phyloP scores from a whole-genome alignment of 2,797 vertebrate genomes.

The Sus cebifrons region DNA sequence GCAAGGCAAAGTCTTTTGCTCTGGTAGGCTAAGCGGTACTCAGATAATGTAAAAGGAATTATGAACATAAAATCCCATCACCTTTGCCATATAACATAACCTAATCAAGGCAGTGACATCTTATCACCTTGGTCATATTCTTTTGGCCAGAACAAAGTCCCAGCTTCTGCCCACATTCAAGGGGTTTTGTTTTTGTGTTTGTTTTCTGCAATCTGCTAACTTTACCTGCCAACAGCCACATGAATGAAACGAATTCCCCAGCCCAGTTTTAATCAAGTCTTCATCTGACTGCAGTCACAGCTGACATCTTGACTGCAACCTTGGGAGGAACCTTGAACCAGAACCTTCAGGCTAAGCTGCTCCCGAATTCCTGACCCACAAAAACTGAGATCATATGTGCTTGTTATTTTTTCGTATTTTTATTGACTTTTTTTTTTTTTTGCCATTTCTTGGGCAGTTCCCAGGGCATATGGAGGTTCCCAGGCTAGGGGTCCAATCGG shows the following conservation, averaged over 20 bases:
- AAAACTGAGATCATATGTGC: neutral
- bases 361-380: neutral
- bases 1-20: neutral
- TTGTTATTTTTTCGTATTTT: neutral
- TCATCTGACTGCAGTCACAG: neutral
- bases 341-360: neutral
- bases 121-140: constrained; percentile 20
- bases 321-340: neutral
- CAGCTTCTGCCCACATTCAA: neutral
- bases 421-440: too few relatives aligned
- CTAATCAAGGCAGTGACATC: neutral
- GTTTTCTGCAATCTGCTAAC: neutral
- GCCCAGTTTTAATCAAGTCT: neutral
- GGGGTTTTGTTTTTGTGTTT: neutral
- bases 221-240: neutral
- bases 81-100: neutral
- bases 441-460: too few relatives aligned
- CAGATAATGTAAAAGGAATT: neutral
- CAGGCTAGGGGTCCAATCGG: too few relatives aligned
- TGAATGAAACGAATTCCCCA: neutral
- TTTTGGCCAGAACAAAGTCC: constrained; percentile 35
- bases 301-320: constrained; percentile 19
- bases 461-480: too few relatives aligned
- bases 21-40: neutral
- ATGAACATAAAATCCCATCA: constrained; percentile 14